Conservation (phyloP, 2,888 invertebrate species). For the Erynnis tages region DNA sequence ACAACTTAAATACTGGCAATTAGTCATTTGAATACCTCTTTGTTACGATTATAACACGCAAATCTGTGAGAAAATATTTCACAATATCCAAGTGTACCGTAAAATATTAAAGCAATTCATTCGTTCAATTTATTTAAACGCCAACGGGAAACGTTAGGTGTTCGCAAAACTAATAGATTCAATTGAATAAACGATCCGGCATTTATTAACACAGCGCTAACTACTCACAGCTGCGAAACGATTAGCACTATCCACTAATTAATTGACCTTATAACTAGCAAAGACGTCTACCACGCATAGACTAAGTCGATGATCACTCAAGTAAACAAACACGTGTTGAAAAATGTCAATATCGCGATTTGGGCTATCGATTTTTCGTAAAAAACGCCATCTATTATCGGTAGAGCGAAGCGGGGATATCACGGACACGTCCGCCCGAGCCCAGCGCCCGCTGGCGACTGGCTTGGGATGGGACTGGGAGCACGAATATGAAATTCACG, state of each 20-base stretch:
- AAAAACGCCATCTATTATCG: slow-evolving; percentile 23
- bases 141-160: not conserved
- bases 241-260: slow-evolving; percentile 18
- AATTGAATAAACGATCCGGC: slow-evolving; percentile 10
- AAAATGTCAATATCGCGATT: slow-evolving; percentile 10
- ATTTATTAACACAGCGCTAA: slow-evolving; percentile 6
- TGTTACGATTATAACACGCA: too few species aligned
- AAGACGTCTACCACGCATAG: not conserved
- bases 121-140: too few species aligned
- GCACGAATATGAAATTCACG: slow-evolving; percentile 21
- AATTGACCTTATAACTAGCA: slow-evolving; percentile 6
- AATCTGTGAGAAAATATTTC: too few species aligned
- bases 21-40: too few species aligned
- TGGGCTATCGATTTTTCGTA: slow-evolving; percentile 12
- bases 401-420: slow-evolving; percentile 1
- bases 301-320: not conserved
- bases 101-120: too few species aligned
- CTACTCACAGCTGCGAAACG: slow-evolving; percentile 7
- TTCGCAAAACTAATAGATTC: slow-evolving; percentile 6
- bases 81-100: too few species aligned
- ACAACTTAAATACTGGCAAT: too few species aligned
- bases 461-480: slow-evolving; percentile 14
- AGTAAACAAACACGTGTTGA: slow-evolving; percentile 14
- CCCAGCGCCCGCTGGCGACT: slow-evolving; percentile 45
- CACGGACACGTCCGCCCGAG: slow-evolving; percentile 38